phyloP scores from a whole-genome alignment of 2,113 vertebrate species.

The Puma concolor region DNA sequence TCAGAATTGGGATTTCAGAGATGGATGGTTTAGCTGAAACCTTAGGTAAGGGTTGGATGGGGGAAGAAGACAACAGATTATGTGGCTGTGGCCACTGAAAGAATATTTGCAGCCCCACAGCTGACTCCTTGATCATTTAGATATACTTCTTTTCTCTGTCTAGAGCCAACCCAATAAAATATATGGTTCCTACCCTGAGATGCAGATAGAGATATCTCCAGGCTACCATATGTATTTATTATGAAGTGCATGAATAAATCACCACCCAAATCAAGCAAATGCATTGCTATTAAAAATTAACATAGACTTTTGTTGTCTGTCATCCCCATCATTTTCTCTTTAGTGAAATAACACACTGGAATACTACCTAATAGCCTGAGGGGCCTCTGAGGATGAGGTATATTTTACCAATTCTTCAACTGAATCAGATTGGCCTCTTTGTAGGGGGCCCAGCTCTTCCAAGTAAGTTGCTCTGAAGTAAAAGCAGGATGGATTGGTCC shows the following conservation, averaged over 20 bases:
- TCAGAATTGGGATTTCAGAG: neutral
- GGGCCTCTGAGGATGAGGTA: neutral
- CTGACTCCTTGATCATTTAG: conserved; percentile 27
- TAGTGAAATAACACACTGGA: conserved; percentile 67
- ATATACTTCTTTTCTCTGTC: neutral
- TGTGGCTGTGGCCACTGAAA: neutral
- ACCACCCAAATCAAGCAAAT: conserved; percentile 77
- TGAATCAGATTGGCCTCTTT: neutral
- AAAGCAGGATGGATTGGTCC: neutral
- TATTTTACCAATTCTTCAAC: conserved; percentile 46
- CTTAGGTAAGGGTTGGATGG: neutral
- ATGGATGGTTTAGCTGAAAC: neutral
- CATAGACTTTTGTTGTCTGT: conserved; percentile 47
- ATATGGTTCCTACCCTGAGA: conserved; percentile 51
- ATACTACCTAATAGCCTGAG: conserved; percentile 23
- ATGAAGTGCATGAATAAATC: conserved; percentile 82
- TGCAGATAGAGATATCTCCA: conserved; percentile 63
- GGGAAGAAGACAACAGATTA: neutral
- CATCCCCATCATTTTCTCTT: neutral
- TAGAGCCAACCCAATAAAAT: conserved; percentile 40
- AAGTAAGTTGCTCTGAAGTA: neutral
- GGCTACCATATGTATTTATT: conserved; percentile 79
- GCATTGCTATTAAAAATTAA: conserved; percentile 83
- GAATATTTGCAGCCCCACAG: neutral
- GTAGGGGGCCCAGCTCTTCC: neutral